phyloP scores from a whole-genome alignment of 1,140 invertebrate species.

The Papilio machaon region DNA sequence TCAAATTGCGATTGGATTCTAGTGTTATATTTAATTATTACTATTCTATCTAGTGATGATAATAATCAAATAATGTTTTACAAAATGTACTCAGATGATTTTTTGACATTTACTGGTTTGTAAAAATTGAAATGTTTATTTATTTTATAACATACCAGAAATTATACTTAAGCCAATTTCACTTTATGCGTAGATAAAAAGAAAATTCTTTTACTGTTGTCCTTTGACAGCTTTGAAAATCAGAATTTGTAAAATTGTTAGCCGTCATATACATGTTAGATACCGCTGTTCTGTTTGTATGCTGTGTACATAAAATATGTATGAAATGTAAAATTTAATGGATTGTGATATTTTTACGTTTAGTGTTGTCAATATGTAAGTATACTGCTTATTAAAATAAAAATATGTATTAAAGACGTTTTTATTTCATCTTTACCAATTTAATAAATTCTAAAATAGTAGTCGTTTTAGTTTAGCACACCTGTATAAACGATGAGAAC shows the following conservation, averaged over 20 bases:
- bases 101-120: neutral
- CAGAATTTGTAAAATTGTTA: neutral
- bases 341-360: constrained; percentile 65
- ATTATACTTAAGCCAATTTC: neutral
- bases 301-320: constrained; percentile 10
- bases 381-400: constrained; percentile 57
- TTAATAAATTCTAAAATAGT: no score
- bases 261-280: neutral
- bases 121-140: neutral
- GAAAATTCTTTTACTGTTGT: neutral
- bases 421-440: neutral
- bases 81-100: neutral
- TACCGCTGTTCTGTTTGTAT: constrained; percentile 5
- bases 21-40: no score
- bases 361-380: constrained; percentile 50
- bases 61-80: no score
- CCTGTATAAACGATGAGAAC: no score
- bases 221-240: neutral
- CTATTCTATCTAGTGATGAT: neutral
- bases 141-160: neutral
- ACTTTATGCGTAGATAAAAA: neutral
- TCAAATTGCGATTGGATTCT: no score
- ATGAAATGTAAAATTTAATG: constrained; percentile 42
- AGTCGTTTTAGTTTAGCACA: no score
- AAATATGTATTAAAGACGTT: constrained; percentile 32